Base-by-base conservation (phyloP, 2,797 vertebrate species). In the Furcifer pardalis region DNA sequence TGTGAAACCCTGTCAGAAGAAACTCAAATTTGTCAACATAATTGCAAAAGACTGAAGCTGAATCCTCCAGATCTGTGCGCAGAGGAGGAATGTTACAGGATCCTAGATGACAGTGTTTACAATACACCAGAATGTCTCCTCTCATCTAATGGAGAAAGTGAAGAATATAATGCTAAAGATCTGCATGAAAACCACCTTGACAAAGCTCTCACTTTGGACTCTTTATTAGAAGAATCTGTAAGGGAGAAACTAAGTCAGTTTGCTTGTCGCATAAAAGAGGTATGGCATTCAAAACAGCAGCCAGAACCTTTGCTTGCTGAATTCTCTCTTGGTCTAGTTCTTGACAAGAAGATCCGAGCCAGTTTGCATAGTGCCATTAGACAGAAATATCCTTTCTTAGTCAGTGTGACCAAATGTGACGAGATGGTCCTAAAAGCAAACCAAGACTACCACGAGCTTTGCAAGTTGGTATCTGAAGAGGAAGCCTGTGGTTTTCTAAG, bases 401-500 rank as follows among this genome's bases (percentile, higher is more conserved):
- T 97, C 93, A 99, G 98, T 0, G 76, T 96, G 89, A 98, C 97
- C n/a, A 97, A 94, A 84, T 96, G 93, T 87, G 93, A 89, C 0
- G 97, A 98, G 93, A 97, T 99, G 90, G 85, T 96, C 60, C 97
- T 98, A 46, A 96, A 93, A 91, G 95, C 94, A 83, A 98, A 98
- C 86, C 95, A 95, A 0, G 97, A 97, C 89, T 99, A 97, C 94
- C 95, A 94, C 80, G 97, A 97, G 87, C 97, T 99, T 9, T 94
- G 97, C 78, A 91, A 92, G 7, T 88, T 99, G 89, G 97, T 98
- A 10, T 96, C 97, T 1, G 97, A 98, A 92, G 96, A 97, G 72
- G 98, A 99, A 88, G 95, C 97, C 0, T 96, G 95, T 91, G 95
- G 95, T 77, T 99, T 99, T 94, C 98, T 99, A 89, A 96, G 96